Conservation (phyloP, 2,888 invertebrate species). For the Carterocephalus palaemon region DNA sequence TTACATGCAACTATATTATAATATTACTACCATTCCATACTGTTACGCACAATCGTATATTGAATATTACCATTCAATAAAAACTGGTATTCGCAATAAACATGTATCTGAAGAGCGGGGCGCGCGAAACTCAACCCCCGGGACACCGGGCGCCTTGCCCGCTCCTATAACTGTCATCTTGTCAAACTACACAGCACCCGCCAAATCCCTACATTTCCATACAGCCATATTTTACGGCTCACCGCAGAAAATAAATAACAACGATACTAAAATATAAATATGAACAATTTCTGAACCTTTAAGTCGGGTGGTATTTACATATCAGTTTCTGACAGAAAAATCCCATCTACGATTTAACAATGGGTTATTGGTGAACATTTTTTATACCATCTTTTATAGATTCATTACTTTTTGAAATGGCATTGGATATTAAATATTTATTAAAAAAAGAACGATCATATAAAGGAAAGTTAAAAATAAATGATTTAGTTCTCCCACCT, state of each 20-base stretch:
- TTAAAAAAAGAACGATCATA: too few species aligned
- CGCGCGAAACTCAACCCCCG: too few species aligned
- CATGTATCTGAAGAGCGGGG: slow-evolving; percentile 51
- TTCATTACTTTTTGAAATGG: too few species aligned
- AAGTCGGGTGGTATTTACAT: slow-evolving; percentile 70
- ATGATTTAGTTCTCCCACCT: too few species aligned
- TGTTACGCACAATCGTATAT: slow-evolving; percentile 7
- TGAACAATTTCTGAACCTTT: slow-evolving; percentile 66
- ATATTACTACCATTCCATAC: too few species aligned
- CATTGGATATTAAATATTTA: too few species aligned
- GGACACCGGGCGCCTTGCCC: slow-evolving; percentile 34
- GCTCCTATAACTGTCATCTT: slow-evolving; percentile 72
- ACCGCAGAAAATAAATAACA: slow-evolving; percentile 75
- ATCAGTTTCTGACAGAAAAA: slow-evolving; percentile 72
- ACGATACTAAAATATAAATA: slow-evolving; percentile 72
- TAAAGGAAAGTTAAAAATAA: too few species aligned
- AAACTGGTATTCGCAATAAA: slow-evolving; percentile 47
- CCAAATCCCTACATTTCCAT: slow-evolving; percentile 74
- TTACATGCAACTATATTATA: too few species aligned
- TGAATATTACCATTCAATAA: slow-evolving; percentile 17
- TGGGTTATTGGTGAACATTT: slow-evolving; percentile 47
- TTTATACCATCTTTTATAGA: too few species aligned
- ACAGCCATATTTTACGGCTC: slow-evolving; percentile 72
- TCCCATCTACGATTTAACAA: slow-evolving; percentile 59
- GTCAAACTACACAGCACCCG: slow-evolving; percentile 69